Percentiles rank a stretch among this genome's conserved stretches.
These are phyloP conservation scores for Microcebus griseorufus DNA, from an alignment of 2,113 vertebrate species.

Conservation along the genomic window DNA sequence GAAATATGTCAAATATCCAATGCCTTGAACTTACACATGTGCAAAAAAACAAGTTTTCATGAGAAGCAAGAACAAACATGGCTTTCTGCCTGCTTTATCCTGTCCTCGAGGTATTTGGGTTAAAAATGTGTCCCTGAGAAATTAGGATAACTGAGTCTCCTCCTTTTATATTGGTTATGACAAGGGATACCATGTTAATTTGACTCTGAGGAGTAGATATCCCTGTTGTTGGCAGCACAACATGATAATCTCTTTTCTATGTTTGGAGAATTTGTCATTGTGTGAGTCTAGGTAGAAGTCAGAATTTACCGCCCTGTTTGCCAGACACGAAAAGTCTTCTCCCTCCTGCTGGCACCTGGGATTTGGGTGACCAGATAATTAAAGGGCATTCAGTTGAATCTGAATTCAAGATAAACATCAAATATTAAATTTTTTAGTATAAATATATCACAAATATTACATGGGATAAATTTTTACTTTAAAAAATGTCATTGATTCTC, in stretches of 20 bases:
- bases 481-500: background rate
- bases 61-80: background rate
- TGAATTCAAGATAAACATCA: slow-evolving; percentile 15
- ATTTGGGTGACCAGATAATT: background rate
- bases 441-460: background rate
- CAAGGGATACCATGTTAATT: background rate
- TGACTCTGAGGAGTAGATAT: background rate
- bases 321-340: background rate
- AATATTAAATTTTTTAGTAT: background rate
- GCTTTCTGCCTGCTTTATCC: background rate
- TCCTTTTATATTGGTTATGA: background rate
- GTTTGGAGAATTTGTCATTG: background rate
- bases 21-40: background rate
- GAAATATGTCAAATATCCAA: background rate
- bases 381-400: background rate
- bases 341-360: background rate
- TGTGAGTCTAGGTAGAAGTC: background rate
- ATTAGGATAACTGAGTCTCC: background rate
- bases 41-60: background rate
- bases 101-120: background rate
- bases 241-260: background rate
- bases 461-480: background rate
- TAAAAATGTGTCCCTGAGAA: background rate
- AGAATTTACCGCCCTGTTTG: background rate
- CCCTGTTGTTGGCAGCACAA: background rate